Percentiles rank a stretch among this genome's conserved stretches.
Conservation (phyloP, 2,888 invertebrate genomes). For the Atherix ibis region DNA sequence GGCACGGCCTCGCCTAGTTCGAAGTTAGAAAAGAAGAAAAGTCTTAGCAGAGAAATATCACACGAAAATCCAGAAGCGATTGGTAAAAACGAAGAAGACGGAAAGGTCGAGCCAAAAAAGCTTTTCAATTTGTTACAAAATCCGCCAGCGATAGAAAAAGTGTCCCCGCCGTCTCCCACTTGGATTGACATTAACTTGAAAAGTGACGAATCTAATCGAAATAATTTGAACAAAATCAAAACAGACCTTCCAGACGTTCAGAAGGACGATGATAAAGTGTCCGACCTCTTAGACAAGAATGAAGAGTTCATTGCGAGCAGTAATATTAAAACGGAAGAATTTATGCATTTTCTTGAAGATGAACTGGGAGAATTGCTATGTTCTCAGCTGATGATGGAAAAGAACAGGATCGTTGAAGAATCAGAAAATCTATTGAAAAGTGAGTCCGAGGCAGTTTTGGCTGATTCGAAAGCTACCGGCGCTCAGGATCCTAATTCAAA, state of each 20-base stretch:
- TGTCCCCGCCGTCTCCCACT: not conserved
- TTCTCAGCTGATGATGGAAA: slow-evolving; percentile 4
- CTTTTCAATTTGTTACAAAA: not conserved
- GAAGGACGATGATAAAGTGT: slow-evolving; percentile 1
- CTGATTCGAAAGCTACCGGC: not conserved
- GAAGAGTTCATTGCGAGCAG: no score
- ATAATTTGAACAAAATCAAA: slow-evolving; percentile 9
- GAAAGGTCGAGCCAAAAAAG: not conserved
- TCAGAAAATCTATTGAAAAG: slow-evolving; percentile 2
- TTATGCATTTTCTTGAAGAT: slow-evolving; percentile 8
- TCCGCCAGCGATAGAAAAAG: not conserved
- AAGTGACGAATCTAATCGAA: no score
- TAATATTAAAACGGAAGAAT: slow-evolving; percentile 7
- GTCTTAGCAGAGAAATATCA: slow-evolving; percentile 5
- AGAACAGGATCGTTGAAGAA: slow-evolving; percentile 6
- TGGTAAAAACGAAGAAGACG: not conserved
- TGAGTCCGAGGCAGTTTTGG: not conserved
- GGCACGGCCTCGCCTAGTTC: slow-evolving; percentile 11
- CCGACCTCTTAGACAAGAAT: no score
- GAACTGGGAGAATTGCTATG: slow-evolving; percentile 10
- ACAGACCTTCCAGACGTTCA: slow-evolving; percentile 1
- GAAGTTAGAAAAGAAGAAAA: slow-evolving; percentile 10
- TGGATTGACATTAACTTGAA: no score
- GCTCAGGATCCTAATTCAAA: not conserved
- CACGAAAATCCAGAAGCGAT: not conserved